These are phyloP conservation scores for Malacosoma neustria DNA, from an alignment of 2,888 invertebrate species.

Conservation along the genomic window DNA sequence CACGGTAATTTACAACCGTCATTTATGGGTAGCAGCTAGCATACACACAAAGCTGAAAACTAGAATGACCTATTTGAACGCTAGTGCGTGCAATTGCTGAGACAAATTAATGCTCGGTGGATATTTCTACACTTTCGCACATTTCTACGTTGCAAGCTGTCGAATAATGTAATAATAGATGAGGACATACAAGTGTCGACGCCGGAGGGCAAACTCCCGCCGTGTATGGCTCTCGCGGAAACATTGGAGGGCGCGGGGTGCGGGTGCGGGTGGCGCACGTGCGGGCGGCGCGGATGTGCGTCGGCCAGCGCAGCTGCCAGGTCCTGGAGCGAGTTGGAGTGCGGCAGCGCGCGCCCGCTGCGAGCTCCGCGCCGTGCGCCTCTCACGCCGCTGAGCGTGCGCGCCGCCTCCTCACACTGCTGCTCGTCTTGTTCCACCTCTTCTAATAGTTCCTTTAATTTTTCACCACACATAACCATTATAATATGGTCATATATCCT, in stretches of 20 bases:
- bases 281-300: conserved; percentile 40
- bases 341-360: conserved; percentile 56
- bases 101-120: too few species aligned
- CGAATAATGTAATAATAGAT: too few species aligned
- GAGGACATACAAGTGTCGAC: conserved; percentile 63
- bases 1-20: too few species aligned
- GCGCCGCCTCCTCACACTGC: conserved; percentile 69
- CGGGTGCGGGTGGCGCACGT: conserved; percentile 29
- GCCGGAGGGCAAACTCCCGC: conserved; percentile 65
- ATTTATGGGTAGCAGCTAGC: too few species aligned
- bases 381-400: conserved; percentile 45
- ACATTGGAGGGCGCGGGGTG: conserved; percentile 38
- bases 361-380: conserved; percentile 51
- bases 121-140: too few species aligned
- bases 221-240: conserved; percentile 57
- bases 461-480: too few species aligned
- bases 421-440: conserved; percentile 86
- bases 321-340: conserved; percentile 76
- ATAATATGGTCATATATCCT: too few species aligned
- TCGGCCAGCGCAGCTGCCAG: conserved; percentile 70
- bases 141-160: too few species aligned
- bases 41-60: too few species aligned
- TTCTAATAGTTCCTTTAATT: conserved; percentile 80
- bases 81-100: too few species aligned
- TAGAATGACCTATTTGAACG: too few species aligned